Evolutionary conservation across 35 echinoderm and acorn worm genomes (phyloP).

Genomic region (Lytechinus variegatus): DNA sequence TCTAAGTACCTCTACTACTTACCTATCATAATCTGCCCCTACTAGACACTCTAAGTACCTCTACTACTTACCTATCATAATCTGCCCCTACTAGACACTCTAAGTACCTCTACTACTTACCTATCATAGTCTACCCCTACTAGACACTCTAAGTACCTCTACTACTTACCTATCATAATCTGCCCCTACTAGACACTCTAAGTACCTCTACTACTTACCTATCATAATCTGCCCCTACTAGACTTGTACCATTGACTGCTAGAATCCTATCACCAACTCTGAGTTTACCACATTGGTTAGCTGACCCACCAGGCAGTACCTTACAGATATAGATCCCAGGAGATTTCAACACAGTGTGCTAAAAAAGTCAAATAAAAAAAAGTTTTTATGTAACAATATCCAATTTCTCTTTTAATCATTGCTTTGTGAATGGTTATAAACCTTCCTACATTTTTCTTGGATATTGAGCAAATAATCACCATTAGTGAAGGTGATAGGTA

Average conservation of each 20-base stretch:
- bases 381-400: no score
- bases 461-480: no score
- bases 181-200: not conserved
- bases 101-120: slow-evolving; percentile 51
- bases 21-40: slow-evolving; percentile 56
- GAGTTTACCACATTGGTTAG: slow-evolving; percentile 61
- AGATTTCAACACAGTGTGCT: slow-evolving; percentile 75
- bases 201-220: slow-evolving; percentile 58
- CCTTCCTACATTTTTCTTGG: no score
- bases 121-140: slow-evolving; percentile 46
- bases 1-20: not conserved
- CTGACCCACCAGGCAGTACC: slow-evolving; percentile 61
- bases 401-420: no score
- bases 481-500: no score
- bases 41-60: slow-evolving; percentile 51
- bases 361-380: not conserved
- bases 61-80: slow-evolving; percentile 74
- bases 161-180: not conserved
- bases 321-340: slow-evolving; percentile 88
- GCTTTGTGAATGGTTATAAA: no score
- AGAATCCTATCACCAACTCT: slow-evolving; percentile 85
- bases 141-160: no score
- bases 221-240: slow-evolving; percentile 90
- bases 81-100: slow-evolving; percentile 82
- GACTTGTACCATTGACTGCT: slow-evolving; percentile 85